Percentiles rank a stretch among this genome's conserved stretches.
These are phyloP conservation scores for Latrodectus elegans DNA, from an alignment of 2,888 invertebrate genomes.

Conservation along the genomic window DNA sequence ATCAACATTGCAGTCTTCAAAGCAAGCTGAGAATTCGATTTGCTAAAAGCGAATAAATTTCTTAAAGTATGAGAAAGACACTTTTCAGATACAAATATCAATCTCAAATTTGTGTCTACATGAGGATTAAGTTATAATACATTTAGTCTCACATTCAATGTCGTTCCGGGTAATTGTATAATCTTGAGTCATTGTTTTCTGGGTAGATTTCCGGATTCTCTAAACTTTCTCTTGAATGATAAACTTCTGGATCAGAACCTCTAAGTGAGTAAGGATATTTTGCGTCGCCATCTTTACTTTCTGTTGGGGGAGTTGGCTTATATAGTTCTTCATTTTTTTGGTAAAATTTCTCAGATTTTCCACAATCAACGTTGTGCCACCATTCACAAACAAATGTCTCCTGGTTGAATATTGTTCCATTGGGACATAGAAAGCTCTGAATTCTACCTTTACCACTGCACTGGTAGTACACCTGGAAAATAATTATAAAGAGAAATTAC, in stretches of 20 bases:
- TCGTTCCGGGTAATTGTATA: constrained; percentile 1
- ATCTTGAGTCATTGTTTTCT: not conserved
- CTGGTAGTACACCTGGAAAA: constrained; percentile 64
- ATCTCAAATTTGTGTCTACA: too few species aligned
- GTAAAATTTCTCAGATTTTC: constrained; percentile 58
- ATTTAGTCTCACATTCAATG: too few species aligned
- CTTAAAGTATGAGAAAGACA: too few species aligned
- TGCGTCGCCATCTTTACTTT: not conserved
- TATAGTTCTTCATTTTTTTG: constrained; percentile 59
- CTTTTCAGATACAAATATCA: too few species aligned
- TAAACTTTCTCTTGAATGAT: not conserved
- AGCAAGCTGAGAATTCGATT: too few species aligned
- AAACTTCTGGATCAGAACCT: not conserved
- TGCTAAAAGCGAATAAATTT: too few species aligned
- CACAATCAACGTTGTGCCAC: constrained; percentile 68
- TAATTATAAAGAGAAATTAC: not conserved
- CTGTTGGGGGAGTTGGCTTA: constrained; percentile 10
- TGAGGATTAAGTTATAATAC: too few species aligned
- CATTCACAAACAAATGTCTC: constrained; percentile 68
- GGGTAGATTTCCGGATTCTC: not conserved
- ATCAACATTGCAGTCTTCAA: too few species aligned
- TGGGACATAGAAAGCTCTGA: constrained; percentile 67
- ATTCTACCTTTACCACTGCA: constrained; percentile 55
- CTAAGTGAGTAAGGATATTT: not conserved
- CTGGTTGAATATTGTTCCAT: constrained; percentile 68